phyloP scores from a whole-genome alignment of 2,113 vertebrate species.

The Toxostoma redivivum region DNA sequence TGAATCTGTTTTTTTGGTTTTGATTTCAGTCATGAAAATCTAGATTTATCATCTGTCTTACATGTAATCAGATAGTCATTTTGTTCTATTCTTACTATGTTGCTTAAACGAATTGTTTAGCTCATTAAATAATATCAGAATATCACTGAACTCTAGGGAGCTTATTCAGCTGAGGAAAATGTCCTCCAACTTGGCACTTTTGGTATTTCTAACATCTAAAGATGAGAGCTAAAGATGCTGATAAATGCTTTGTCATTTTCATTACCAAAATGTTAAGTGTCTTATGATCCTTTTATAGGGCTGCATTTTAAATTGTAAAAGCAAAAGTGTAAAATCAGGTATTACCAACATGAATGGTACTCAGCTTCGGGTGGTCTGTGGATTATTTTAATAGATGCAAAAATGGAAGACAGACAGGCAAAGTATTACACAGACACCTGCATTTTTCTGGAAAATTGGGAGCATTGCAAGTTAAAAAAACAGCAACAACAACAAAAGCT shows the following conservation, averaged over 20 bases:
- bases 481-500: not conserved
- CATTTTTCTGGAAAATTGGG: not conserved
- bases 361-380: not conserved
- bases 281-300: not conserved
- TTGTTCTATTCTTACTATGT: not conserved
- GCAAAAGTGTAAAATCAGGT: not conserved
- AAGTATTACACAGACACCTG: not conserved
- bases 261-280: not conserved
- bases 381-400: not conserved
- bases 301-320: not conserved
- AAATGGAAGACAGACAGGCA: not conserved
- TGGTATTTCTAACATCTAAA: not conserved
- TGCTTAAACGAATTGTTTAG: not conserved
- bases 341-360: not conserved
- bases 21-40: not conserved
- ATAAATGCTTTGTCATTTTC: not conserved
- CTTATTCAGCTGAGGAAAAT: not conserved
- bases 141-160: not conserved
- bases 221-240: not conserved
- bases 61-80: not conserved
- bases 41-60: not conserved
- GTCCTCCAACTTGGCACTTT: not conserved
- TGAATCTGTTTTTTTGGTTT: not conserved
- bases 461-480: not conserved
- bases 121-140: not conserved